Base-by-base conservation (phyloP, 2,888 invertebrate genomes). In the Escarpia spicata region DNA sequence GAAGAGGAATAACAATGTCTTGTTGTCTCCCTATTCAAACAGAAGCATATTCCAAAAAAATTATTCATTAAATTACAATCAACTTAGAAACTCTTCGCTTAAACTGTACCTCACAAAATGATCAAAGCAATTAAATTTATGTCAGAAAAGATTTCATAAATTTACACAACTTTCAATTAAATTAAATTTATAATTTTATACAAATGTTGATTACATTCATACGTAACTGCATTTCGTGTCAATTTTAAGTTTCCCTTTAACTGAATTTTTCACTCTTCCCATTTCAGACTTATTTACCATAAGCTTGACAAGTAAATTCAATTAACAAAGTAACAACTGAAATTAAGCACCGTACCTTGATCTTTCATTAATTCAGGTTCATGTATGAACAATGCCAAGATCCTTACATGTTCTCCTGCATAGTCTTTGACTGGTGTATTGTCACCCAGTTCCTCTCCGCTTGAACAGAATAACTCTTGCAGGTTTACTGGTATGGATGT, bases 291-390 rank as follows among this genome's bases (percentile, higher is more conserved):
- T 52, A 52, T 52, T 52, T 52, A 15, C 12, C 52, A 75, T 75
- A 26, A 15, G 75, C 6, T 75, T 75, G n/a, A 75, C 19, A 6
- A 75, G 19, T 75, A 19, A 75, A 75, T 6, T 75, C 26, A 26
- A 37, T n/a, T 75, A 26, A 3, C 1, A 26, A 75, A 75, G 15
- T 26, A 75, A 26, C 75, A 75, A 75, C 19, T 75, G n/a, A 26
- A 75, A 75, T 75, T 26, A 26, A 75, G 75, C 6, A 75, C 75
- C 75, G 75, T 75, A 75, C 75, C 75, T 75, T 75, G 6, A 75
- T 75, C 75, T 75, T 75, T 75, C 75, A 75, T 26, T 75, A 75
- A 75, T 75, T 75, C 75, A 75, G 75, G 75, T 75, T 75, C 75
- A 75, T 75, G 75, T 75, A 75, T 75, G 75, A 75, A 75, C 52